Conservation (phyloP, 2,888 invertebrate genomes). For the Serrognathus titanus region DNA sequence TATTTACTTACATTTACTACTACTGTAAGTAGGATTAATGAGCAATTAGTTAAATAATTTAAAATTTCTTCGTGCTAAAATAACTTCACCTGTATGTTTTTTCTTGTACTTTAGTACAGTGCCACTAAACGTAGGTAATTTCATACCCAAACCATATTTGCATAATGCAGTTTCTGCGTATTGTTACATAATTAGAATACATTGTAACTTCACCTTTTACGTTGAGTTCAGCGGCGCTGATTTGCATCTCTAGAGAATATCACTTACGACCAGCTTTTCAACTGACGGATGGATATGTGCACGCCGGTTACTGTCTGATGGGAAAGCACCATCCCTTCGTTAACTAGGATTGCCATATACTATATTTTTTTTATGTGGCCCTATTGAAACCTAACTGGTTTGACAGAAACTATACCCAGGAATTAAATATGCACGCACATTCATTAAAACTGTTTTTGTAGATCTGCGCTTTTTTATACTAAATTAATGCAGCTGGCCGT, state of each 20-base stretch:
- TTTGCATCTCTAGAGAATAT: slow-evolving; percentile 24
- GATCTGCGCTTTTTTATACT: slow-evolving; percentile 5
- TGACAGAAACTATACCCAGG: slow-evolving; percentile 29
- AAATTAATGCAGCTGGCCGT: slow-evolving; percentile 5
- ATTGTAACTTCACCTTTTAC: not conserved
- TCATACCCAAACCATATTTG: too few relatives aligned
- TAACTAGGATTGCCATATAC: slow-evolving; percentile 8
- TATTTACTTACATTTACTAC: too few relatives aligned
- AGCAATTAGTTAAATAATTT: too few relatives aligned
- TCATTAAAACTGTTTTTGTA: slow-evolving; percentile 17
- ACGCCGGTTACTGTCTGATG: slow-evolving; percentile 26
- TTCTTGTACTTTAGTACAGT: too few relatives aligned
- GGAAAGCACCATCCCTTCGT: slow-evolving; percentile 21
- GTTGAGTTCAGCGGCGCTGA: not conserved
- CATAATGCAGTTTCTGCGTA: not conserved
- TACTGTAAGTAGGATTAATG: too few relatives aligned
- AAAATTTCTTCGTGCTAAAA: too few relatives aligned
- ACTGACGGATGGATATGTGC: slow-evolving; percentile 28
- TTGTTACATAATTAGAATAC: not conserved
- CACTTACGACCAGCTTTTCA: slow-evolving; percentile 27
- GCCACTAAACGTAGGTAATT: too few relatives aligned
- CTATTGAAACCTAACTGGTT: slow-evolving; percentile 25
- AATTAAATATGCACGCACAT: slow-evolving; percentile 29
- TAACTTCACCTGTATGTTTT: too few relatives aligned
- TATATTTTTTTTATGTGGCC: slow-evolving; percentile 6